Base-by-base conservation (phyloP, 2,113 vertebrate genomes). In the Columba livia region DNA sequence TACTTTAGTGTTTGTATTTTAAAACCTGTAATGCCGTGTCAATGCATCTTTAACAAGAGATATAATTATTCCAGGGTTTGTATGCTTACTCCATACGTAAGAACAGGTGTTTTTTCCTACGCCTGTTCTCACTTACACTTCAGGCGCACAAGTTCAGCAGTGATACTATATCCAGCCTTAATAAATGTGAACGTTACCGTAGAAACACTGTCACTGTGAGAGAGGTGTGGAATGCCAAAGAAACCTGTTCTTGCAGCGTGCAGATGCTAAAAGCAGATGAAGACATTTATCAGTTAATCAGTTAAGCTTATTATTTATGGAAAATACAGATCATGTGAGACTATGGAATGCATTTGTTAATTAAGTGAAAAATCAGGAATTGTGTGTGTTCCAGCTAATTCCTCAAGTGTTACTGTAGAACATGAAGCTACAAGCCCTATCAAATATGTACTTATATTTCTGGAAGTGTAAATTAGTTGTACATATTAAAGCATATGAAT, bases 261-360 rank as follows among this genome's bases (percentile, higher is more conserved):
- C 93, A 96, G 96, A 69, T 89, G 90, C 88, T 85, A 87, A 92
- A 94, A 95, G 87, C 96, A 95, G 82, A 93, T 75, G 70, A 93
- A 95, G 93, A 80, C 64, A 38, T 95, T 94, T 85, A 93, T 90
- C 96, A 91, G 91, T 83, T 87, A 85, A 95, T 96, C 92, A 84
- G 73, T 93, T 91, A 79, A 72, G 48, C 12, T 36, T 75, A 53
- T 80, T 96, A 96, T 96, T 97, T 96, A 82, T 95, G 95, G 86
- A 95, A 93, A 95, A 90, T 62, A 50, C 4, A 7, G 71, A 40
- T 85, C 31, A 4, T 51, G 57, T 87, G 54, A 90, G 88, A 31
- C 61, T 82, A 29, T 69, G 94, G 84, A 87, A 95, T 93, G 82
- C 12, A 6, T 93, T 82, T 93, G 72, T 89, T 96, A 95, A 93